phyloP scores from a whole-genome alignment of 2,797 vertebrate genomes.

The Rhinella marina region DNA sequence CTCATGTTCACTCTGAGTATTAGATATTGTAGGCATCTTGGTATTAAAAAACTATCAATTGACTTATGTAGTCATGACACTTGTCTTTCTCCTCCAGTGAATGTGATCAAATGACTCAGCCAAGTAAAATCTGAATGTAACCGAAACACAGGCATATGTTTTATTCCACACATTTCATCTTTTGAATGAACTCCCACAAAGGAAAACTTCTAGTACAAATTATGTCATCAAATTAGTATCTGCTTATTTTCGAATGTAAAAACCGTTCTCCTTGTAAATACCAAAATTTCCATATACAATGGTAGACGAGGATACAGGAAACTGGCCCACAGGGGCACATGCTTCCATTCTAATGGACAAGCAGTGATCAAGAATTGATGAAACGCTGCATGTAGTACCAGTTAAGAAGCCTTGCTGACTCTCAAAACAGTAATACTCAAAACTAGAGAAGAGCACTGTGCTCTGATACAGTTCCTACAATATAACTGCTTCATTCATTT shows the following conservation, averaged over 20 bases:
- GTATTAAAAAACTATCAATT: slow-evolving; percentile 6
- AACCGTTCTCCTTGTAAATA: background rate
- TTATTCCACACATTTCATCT: slow-evolving; percentile 5
- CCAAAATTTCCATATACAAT: background rate
- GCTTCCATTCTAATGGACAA: background rate
- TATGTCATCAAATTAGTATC: slow-evolving; percentile 12
- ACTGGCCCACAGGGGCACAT: background rate
- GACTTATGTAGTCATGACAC: slow-evolving; percentile 16
- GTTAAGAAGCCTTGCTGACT: background rate
- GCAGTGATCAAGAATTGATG: background rate
- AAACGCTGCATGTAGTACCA: background rate
- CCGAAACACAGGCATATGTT: slow-evolving; percentile 15
- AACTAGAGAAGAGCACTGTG: background rate
- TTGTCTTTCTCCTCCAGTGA: slow-evolving; percentile 8
- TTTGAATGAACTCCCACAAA: slow-evolving; percentile 10
- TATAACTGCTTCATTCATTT: background rate
- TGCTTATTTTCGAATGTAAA: background rate
- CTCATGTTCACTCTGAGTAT: slow-evolving; percentile 12
- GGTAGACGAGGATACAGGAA: background rate
- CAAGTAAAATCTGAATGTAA: slow-evolving; percentile 3
- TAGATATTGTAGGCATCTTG: slow-evolving; percentile 7
- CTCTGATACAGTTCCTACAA: background rate
- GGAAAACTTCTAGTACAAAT: background rate
- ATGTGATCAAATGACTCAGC: slow-evolving; percentile 7
- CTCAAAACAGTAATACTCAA: background rate